Conservation (phyloP, 1,140 invertebrate genomes). For the roundworm (Caenorhabditis elegans) region WBcel235 BX284603.4:10532001-10532500, state of each 20-base stretch:
- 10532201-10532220: slow-evolving; percentile 47
- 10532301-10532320: slow-evolving; percentile 51
- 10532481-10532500: slow-evolving; percentile 41
- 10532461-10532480: slow-evolving; percentile 50
- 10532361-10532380: background rate
- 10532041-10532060: no score
- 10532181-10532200: no score
- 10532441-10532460: slow-evolving; percentile 49
- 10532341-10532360: background rate
- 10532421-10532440: no score
- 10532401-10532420: no score
- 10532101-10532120: no score
- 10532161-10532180: no score
- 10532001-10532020: no score
- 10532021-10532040: no score
- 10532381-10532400: background rate
- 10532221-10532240: slow-evolving; percentile 46
- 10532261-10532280: slow-evolving; percentile 34
- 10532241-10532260: slow-evolving; percentile 37
- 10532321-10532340: slow-evolving; percentile 44
- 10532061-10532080: no score
- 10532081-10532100: no score
- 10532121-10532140: no score
- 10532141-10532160: background rate
- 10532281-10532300: slow-evolving; percentile 45